These are phyloP conservation scores for Hirudo medicinalis DNA, from an alignment of 1,140 invertebrate species.

Conservation along the genomic window DNA sequence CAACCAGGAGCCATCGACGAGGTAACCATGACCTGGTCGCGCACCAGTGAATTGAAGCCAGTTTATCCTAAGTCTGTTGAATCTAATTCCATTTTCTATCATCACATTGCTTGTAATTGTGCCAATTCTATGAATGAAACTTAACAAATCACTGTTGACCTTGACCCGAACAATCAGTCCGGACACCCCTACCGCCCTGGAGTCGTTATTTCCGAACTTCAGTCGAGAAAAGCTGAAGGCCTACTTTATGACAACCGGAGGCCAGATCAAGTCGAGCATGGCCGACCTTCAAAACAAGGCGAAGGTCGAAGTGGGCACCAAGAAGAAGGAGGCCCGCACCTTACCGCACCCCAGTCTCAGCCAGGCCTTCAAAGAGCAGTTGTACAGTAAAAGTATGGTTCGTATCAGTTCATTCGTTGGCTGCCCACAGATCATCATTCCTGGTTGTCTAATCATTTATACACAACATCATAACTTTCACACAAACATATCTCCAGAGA, in stretches of 20 bases:
- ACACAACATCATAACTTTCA: no score
- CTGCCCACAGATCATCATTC: background rate
- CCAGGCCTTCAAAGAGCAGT: background rate
- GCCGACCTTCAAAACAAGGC: constrained; percentile 1
- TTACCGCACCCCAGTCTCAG: background rate
- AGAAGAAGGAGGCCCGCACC: background rate
- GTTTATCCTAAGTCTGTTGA: no score
- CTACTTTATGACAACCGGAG: background rate
- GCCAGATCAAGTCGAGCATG: background rate
- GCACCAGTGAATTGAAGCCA: no score
- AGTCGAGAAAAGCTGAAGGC: background rate
- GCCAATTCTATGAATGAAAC: no score
- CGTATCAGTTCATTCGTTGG: background rate
- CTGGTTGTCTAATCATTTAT: no score
- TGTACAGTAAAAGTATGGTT: background rate
- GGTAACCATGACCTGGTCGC: no score
- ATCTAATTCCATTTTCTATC: no score
- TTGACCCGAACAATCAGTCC: background rate
- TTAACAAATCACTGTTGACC: no score
- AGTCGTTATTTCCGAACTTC: background rate
- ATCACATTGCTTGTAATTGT: no score
- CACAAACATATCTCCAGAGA: no score
- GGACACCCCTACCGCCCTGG: background rate
- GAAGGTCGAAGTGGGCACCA: background rate
- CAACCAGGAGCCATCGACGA: no score